Evolutionary conservation across 2,797 vertebrate species (phyloP).

Genomic region (Perodicticus potto): DNA sequence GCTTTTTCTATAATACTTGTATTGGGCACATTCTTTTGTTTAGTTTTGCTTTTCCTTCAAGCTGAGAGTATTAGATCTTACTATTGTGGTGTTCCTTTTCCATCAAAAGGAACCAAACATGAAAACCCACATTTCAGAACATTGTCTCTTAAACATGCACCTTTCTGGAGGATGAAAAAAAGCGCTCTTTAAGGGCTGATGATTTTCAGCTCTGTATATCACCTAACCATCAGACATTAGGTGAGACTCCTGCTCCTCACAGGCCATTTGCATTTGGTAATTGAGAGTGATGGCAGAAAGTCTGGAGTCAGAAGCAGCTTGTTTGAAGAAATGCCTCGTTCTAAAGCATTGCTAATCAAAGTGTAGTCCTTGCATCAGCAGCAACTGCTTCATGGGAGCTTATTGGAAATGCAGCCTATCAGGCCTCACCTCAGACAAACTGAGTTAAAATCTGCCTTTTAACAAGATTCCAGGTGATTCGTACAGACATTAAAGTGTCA

Average conservation of each 20-base stretch:
- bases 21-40: background rate
- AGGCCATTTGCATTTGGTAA: background rate
- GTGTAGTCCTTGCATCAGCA: background rate
- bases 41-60: background rate
- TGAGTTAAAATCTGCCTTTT: background rate
- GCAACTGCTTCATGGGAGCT: background rate
- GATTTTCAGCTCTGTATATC: background rate
- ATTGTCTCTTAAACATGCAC: conserved; percentile 37
- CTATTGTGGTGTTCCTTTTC: conserved; percentile 38
- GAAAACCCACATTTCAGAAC: conserved; percentile 69
- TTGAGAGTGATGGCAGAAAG: background rate
- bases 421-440: background rate
- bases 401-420: background rate
- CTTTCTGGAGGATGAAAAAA: background rate
- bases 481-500: rapidly evolving
- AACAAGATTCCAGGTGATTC: background rate
- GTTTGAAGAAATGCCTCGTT: background rate
- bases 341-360: background rate
- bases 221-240: background rate
- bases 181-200: background rate
- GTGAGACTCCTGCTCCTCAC: background rate
- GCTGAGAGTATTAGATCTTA: conserved; percentile 27
- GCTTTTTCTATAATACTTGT: conserved; percentile 22
- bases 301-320: background rate
- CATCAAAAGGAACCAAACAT: conserved; percentile 67